Percentiles rank a stretch among this genome's conserved stretches.
phyloP scores from a whole-genome alignment of 2,888 invertebrate species.

The Heliconius erato region DNA sequence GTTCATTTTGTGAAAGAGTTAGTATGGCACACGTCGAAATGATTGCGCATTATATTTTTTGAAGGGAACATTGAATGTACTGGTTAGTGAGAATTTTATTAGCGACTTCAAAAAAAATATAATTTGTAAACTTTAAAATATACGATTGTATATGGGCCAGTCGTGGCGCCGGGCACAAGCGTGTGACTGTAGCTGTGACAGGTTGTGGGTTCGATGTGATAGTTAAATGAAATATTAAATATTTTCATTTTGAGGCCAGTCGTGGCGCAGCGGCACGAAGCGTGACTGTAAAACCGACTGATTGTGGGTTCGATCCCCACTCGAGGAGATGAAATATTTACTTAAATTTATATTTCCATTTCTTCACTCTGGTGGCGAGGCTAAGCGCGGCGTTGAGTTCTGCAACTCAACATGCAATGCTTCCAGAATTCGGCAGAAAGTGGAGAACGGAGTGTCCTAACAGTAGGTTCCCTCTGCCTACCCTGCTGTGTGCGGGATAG shows the following conservation, averaged over 20 bases:
- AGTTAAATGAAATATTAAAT: background rate
- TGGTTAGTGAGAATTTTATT: constrained; percentile 43
- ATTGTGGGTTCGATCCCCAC: too few species aligned
- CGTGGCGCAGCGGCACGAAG: too few species aligned
- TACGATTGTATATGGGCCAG: background rate
- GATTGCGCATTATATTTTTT: constrained; percentile 80
- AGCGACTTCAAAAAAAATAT: constrained; percentile 68
- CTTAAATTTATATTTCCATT: too few species aligned
- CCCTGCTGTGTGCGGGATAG: too few species aligned
- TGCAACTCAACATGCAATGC: too few species aligned
- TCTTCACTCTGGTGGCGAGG: too few species aligned
- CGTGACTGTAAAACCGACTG: too few species aligned
- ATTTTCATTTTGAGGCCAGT: background rate
- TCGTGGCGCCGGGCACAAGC: background rate
- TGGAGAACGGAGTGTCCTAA: too few species aligned
- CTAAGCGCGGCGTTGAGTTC: too few species aligned
- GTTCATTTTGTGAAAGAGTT: constrained; percentile 72
- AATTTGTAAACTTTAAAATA: constrained; percentile 45
- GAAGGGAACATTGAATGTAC: constrained; percentile 54
- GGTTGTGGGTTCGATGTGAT: background rate
- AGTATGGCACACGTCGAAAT: constrained; percentile 78
- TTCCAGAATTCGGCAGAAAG: too few species aligned
- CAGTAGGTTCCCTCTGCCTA: too few species aligned
- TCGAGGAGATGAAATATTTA: too few species aligned
- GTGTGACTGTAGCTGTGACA: background rate